Evolutionary conservation across 2,113 vertebrate species (phyloP), one percentile per base, ranked within the genome.

Genomic region (Maccullochella peelii): DNA sequence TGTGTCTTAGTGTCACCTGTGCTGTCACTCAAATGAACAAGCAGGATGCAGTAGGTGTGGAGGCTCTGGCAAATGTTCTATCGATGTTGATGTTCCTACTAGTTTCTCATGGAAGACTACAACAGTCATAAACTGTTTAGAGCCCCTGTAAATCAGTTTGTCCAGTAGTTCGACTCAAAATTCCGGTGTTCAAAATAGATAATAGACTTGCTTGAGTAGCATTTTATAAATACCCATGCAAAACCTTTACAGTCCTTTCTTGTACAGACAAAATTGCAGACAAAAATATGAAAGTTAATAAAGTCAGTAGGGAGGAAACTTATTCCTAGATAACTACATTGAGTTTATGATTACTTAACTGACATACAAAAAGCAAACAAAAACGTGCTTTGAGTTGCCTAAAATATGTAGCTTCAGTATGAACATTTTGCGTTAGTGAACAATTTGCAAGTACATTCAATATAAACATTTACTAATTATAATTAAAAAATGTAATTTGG

Each of bases 1-100:
- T 20, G 36, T 63, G 44, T 49, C 69, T 54, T 30, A n/a, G 40
- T 36, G 33, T 83, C 40, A 79, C 18, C n/a, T 50, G 7, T 42
- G 30, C 38, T 74, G 40, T 74, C 30, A 70, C 18, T 21, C n/a
- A 65, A 54, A n/a, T 20, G 20, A 72, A 44, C 1, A 61, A 14
- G 52, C 44, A 42, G 12, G 15, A 21, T 12, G 15, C 40, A 18
- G 62, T n/a, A 49, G 27, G 3, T 10, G 23, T 27, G 36, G 2
- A 50, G 18, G 12, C 18, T 44, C 47, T n/a, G 27, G 55, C 14
- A 44, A 67, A 38, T 50, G 30, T 67, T 63, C 12, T 40, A n/a
- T 61, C 0, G 2, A 47, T 25, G 49, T 21, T 57, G 16, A n/a
- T 25, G 52, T 54, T 47, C 11, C 7, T 8, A 20, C 12, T 16